Percentiles rank a stretch among this genome's conserved stretches.
Conservation (phyloP, 1,140 invertebrate genomes). For the Drosophila nebulosa region DNA sequence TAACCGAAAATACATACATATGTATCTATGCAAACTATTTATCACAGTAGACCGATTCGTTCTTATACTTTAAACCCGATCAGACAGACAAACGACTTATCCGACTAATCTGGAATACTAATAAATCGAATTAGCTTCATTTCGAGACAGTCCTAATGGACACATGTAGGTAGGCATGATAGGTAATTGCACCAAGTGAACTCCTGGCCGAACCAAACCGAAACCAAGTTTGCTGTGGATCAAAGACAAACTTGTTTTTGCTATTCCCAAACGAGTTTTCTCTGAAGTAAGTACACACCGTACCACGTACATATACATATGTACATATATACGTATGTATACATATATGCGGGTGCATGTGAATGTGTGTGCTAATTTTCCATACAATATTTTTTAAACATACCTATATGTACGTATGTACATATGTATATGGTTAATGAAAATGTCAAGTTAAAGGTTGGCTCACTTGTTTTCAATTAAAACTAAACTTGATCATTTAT, state of each 20-base stretch:
- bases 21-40: no score
- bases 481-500: not conserved
- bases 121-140: not conserved
- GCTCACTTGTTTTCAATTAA: slow-evolving; percentile 9
- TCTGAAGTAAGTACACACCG: not conserved
- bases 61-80: no score
- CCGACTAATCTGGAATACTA: no score
- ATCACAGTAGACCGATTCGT: no score
- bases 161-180: not conserved
- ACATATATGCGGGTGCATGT: slow-evolving; percentile 10
- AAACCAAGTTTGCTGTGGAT: slow-evolving; percentile 22
- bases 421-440: slow-evolving; percentile 1
- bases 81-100: no score
- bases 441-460: slow-evolving; percentile 22
- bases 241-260: slow-evolving; percentile 63
- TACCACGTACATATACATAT: not conserved
- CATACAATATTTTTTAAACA: not conserved
- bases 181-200: not conserved
- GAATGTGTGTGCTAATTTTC: slow-evolving; percentile 29
- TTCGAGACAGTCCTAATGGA: not conserved
- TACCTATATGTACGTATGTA: slow-evolving; percentile 10
- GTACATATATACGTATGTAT: slow-evolving; percentile 4
- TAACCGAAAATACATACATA: no score
- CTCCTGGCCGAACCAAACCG: not conserved
- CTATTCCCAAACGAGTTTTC: slow-evolving; percentile 56